Base-by-base conservation (phyloP, 2,888 invertebrate genomes). In the Thereva unica region DNA sequence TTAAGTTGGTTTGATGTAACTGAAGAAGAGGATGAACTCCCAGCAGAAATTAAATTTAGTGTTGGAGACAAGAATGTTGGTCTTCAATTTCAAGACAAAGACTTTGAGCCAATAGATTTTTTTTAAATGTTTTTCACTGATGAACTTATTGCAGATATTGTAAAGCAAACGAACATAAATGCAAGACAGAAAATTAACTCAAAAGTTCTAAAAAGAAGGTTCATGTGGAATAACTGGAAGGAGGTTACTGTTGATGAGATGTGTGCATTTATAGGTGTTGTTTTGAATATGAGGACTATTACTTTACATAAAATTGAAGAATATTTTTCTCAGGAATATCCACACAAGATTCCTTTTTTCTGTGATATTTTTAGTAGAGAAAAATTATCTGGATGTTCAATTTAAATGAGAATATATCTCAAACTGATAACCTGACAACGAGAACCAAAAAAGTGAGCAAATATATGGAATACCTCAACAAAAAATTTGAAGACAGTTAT, bases 1-100 rank as follows among this genome's bases (percentile, higher is more conserved):
- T 41, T 23, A 56, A 56, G 56, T 56, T 56, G 56, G 42, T 42
- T 56, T 56, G 42, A 42, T 56, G 42, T 56, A 38, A 56, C 12
- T 56, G 44, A 56, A 56, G 56, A 56, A 56, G 41, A 57, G 45
- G 45, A 57, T 45, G 45, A 57, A 45, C 45, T 44, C 45, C 45
- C 57, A 57, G 4, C 57, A 57, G 37, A 35, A 44, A n/a, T 57
- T 45, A 34, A 57, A 23, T 57, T 57, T 45, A 57, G 34, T 45
- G 34, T 45, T 45, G 57, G 44, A 44, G 57, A 35, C 35, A 57
- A 57, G 5, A 57, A 44, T 34, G 57, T 23, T 12, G 57, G 57
- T 12, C 44, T 45, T 45, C 45, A 45, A 57, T 34, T 57, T 57
- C 57, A 12, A 45, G 57, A 45, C 34, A 57, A 44, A 23, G 23